Evolutionary conservation across 1,140 invertebrate genomes (phyloP), one percentile per base, ranked within the genome.

Genomic region (Colletes gigas): DNA sequence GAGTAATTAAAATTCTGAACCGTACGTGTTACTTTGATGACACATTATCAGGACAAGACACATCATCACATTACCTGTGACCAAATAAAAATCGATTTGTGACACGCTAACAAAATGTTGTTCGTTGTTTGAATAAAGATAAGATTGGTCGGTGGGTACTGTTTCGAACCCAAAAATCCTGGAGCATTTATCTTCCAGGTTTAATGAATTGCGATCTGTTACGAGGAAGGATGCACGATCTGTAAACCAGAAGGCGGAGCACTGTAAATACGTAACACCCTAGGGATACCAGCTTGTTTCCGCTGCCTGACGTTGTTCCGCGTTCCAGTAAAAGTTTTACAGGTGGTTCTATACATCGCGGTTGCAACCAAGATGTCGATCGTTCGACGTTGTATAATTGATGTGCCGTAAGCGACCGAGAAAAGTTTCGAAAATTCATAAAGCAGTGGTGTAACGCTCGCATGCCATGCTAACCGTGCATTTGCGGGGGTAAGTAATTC

Each of bases 191-290:
- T 62, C 21, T 62, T 62, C n/a, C 10, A 62, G 9, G 2, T 62
- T 6, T 3, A 39, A 62, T 14, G 12, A 62, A 62, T 62, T 19
- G 19, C 10, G 3, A 19, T 4, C 59, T 3, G 19, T n/a, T 7
- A 41, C 15, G 39, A 44, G 65, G 41, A 77, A 77, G 62, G 55
- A 59, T 39, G 75, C 41, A 63, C 55, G 50, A 50, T 5, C 47
- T 77, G 74, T 10, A 81, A 81, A 60, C 59, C 52, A 47, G 57
- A 63, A 81, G 79, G 73, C 69, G 78, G 69, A 69, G 79, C 63
- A 77, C 57, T 65, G 74, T 69, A 81, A 81, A 77, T 81, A 77
- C 73, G 79, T 77, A 77, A 81, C 76, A 81, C 66, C 68, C 66
- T 59, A 21, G 74, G 57, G 57, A 70, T 54, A 72, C 60, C 30